These are phyloP conservation scores for Disparrhopalites patrizii DNA, from an alignment of 2,888 invertebrate species.

Conservation along the genomic window DNA sequence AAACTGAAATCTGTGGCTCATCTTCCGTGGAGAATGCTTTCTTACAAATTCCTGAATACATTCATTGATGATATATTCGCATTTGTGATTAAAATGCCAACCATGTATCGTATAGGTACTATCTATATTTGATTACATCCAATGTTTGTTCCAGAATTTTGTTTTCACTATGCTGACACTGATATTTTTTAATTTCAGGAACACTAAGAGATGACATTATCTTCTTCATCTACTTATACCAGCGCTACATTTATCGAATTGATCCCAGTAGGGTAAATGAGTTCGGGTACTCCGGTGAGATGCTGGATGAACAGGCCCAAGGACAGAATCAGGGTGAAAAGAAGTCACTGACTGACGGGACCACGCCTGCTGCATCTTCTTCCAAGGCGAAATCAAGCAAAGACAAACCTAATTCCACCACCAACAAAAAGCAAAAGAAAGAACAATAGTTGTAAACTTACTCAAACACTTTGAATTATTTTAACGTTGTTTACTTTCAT, in stretches of 20 bases:
- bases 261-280: conserved; percentile 94
- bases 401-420: conserved; percentile 28
- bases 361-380: background rate
- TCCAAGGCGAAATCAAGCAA: conserved; percentile 26
- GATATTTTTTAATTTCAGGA: conserved; percentile 51
- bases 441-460: too few species aligned
- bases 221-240: conserved; percentile 98
- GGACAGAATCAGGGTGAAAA: conserved; percentile 4
- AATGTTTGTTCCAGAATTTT: conserved; percentile 4
- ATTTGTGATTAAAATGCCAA: conserved; percentile 99
- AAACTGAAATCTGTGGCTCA: conserved; percentile 99
- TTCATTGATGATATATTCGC: conserved; percentile 99
- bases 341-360: background rate
- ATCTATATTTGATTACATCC: conserved; percentile 15
- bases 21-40: conserved; percentile 99
- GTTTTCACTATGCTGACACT: too few species aligned
- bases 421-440: conserved; percentile 1
- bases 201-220: conserved; percentile 68
- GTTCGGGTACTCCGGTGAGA: conserved; percentile 81
- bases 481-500: too few species aligned
- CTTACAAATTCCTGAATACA: conserved; percentile 98
- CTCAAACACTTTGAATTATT: too few species aligned
- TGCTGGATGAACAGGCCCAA: conserved; percentile 31
- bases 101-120: conserved; percentile 86
- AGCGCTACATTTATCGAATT: conserved; percentile 97